Evolutionary conservation across 1,140 invertebrate species (phyloP), one percentile per base, ranked within the genome.

Genomic region (Leptopilina boulardi): DNA sequence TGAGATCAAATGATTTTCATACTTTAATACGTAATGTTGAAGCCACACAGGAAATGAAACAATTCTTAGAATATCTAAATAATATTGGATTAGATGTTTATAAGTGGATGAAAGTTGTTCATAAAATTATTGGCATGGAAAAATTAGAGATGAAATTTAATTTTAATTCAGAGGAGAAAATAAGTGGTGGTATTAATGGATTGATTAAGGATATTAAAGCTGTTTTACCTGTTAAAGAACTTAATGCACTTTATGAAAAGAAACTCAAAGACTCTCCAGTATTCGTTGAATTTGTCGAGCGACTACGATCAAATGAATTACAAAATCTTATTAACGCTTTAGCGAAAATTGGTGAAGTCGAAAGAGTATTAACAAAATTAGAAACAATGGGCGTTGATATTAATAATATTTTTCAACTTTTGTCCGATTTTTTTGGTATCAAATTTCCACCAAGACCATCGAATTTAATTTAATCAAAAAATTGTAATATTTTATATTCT

Each of bases 161-260:
- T n/a, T 51, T 51, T 51, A 5, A 51, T 18, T 0, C 47, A 18
- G 3, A 9, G 4, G 13, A 18, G 3, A 51, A 51, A 51, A 78
- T 82, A 15, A 81, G 76, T 23, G 78, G 77, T 23, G 84, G 86
- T 74, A 9, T 85, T 0, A 23, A 72, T 70, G 83, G 84, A 41
- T 72, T 86, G 0, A 71, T 84, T 10, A n/a, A 77, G 6, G 83
- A 85, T 18, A 73, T 87, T 9, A 80, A 76, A 66, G 78, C 76
- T 34, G 15, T 83, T 8, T 78, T 87, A 18, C 86, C 86, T 2
- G 1, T 78, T 0, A 74, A 84, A 0, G 66, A 84, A 26, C 80
- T 86, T 19, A 54, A 76, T 38, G 75, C 78, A 6, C 30, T 87
- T 59, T 85, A 84, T 23, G 4, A 85, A 0, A 59, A 84, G 54